phyloP scores from a whole-genome alignment of 2,888 invertebrate species.

The Tuta absoluta region DNA sequence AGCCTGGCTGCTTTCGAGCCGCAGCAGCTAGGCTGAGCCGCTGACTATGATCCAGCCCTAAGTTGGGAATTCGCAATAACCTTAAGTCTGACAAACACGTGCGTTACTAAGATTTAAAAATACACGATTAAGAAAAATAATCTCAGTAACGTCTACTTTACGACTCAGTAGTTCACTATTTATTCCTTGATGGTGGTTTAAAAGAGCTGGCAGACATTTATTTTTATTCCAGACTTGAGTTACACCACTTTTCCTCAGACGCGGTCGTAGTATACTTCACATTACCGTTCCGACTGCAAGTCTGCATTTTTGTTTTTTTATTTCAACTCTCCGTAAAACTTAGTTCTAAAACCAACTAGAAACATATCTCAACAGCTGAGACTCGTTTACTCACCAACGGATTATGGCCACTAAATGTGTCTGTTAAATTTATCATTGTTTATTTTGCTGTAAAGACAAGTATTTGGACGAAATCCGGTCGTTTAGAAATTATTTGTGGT shows the following conservation, averaged over 20 bases:
- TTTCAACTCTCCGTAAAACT: slow-evolving; percentile 56
- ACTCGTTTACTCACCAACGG: slow-evolving; percentile 47
- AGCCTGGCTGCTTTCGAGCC: too few relatives aligned
- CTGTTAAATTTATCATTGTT: slow-evolving; percentile 22
- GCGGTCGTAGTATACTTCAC: slow-evolving; percentile 14
- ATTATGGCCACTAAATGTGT: slow-evolving; percentile 41
- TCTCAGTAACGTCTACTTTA: neutral
- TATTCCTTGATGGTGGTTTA: slow-evolving; percentile 5
- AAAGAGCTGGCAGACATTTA: slow-evolving; percentile 21
- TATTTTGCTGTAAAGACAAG: slow-evolving; percentile 1
- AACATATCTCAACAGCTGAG: slow-evolving; percentile 63
- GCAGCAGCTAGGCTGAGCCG: too few relatives aligned
- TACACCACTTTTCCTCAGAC: slow-evolving; percentile 9
- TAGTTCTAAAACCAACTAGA: slow-evolving; percentile 58
- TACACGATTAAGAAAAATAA: neutral
- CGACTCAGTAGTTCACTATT: neutral
- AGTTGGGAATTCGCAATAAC: too few relatives aligned
- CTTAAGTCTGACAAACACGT: too few relatives aligned
- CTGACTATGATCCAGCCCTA: too few relatives aligned
- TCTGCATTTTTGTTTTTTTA: slow-evolving; percentile 40
- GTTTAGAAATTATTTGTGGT: slow-evolving; percentile 3
- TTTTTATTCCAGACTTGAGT: slow-evolving; percentile 11
- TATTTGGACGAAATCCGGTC: slow-evolving; percentile 3
- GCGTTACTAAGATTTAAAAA: too few relatives aligned
- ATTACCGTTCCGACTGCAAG: slow-evolving; percentile 25